phyloP scores from a whole-genome alignment of 2,888 invertebrate species.

The Acanthococcus lagerstroemiae region DNA sequence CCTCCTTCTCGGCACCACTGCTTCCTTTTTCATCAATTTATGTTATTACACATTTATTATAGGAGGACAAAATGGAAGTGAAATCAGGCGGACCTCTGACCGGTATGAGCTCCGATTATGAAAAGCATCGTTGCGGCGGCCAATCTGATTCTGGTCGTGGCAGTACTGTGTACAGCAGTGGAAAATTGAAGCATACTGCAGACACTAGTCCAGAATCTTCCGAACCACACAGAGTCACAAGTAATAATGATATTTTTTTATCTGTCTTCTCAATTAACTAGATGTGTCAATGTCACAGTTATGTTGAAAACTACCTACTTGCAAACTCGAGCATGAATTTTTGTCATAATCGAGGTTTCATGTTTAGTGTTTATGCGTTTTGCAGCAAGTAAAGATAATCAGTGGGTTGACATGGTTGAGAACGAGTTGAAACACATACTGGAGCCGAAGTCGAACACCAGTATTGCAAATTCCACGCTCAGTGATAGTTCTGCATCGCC shows the following conservation, averaged over 20 bases:
- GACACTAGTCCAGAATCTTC: constrained; percentile 52
- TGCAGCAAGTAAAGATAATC: constrained; percentile 22
- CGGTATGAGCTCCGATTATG: constrained; percentile 57
- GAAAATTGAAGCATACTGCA: constrained; percentile 45
- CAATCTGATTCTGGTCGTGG: constrained; percentile 70
- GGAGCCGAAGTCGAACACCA: constrained; percentile 58
- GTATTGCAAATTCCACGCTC: constrained; percentile 48
- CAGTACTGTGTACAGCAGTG: constrained; percentile 70
- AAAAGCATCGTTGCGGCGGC: constrained; percentile 42
- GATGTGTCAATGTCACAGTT: too few species aligned
- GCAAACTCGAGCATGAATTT: too few species aligned
- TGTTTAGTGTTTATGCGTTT: background rate
- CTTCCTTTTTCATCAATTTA: too few species aligned
- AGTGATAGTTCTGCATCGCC: constrained; percentile 65
- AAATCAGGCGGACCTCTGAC: constrained; percentile 32
- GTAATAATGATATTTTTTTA: too few species aligned
- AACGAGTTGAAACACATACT: constrained; percentile 66
- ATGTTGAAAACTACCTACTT: too few species aligned
- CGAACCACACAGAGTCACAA: constrained; percentile 44
- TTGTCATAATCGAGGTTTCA: too few species aligned
- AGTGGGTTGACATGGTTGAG: constrained; percentile 74
- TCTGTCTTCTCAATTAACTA: too few species aligned
- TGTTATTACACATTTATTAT: too few species aligned
- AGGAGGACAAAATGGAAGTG: constrained; percentile 12
- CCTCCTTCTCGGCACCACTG: background rate